phyloP scores from a whole-genome alignment of 2,888 invertebrate species.

The Andrena hattorfiana region DNA sequence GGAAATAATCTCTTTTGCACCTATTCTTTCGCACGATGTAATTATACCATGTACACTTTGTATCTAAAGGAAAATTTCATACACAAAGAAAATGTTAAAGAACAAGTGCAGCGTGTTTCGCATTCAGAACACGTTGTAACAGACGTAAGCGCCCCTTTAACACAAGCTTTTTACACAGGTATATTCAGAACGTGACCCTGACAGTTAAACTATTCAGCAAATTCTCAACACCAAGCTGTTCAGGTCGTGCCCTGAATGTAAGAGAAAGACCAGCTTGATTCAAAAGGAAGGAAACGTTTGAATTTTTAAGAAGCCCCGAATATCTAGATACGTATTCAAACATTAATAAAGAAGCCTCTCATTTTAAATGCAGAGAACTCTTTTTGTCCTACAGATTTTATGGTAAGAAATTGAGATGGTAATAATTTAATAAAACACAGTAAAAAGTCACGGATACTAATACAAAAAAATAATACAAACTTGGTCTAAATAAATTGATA shows the following conservation, averaged over 20 bases:
- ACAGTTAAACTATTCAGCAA: slow-evolving; percentile 33
- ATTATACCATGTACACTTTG: slow-evolving; percentile 11
- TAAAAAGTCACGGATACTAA: too few relatives aligned
- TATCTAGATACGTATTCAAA: too few relatives aligned
- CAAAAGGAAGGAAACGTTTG: not conserved
- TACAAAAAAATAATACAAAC: too few relatives aligned
- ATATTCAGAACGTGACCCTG: slow-evolving; percentile 25
- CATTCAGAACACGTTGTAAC: slow-evolving; percentile 35
- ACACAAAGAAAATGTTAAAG: slow-evolving; percentile 21
- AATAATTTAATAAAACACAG: too few relatives aligned
- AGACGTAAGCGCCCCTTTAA: slow-evolving; percentile 22
- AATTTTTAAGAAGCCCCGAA: too few relatives aligned
- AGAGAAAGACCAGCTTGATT: not conserved
- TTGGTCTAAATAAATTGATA: too few relatives aligned
- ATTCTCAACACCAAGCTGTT: slow-evolving; percentile 18
- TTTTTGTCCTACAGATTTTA: too few relatives aligned
- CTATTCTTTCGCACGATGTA: not conserved
- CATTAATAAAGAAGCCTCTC: too few relatives aligned
- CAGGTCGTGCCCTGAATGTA: slow-evolving; percentile 22
- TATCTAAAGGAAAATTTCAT: slow-evolving; percentile 10
- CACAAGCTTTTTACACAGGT: slow-evolving; percentile 26
- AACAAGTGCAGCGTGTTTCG: slow-evolving; percentile 5
- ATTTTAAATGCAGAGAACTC: too few relatives aligned
- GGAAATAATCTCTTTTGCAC: not conserved
- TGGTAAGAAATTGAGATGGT: too few relatives aligned